Conservation (phyloP, 2,113 vertebrate genomes). For the Scartelaos histophorus region DNA sequence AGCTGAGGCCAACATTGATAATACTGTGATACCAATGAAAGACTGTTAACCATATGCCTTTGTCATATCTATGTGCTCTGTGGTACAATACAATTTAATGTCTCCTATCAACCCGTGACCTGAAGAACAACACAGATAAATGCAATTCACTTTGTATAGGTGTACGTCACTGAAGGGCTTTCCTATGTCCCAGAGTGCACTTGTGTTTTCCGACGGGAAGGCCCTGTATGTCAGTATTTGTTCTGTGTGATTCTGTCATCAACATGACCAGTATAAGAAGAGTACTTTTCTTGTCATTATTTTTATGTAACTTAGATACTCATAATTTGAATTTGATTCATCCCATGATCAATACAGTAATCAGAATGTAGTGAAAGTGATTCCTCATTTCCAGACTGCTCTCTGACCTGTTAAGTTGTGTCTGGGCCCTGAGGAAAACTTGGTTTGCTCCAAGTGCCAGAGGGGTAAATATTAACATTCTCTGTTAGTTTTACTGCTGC, state of each 20-base stretch:
- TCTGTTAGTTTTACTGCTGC: conserved; percentile 48
- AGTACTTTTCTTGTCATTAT: conserved; percentile 50
- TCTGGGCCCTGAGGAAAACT: conserved; percentile 55
- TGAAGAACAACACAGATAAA: conserved; percentile 34
- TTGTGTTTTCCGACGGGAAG: conserved; percentile 29
- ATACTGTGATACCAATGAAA: conserved; percentile 69
- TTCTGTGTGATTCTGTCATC: conserved; percentile 61
- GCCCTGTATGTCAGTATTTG: conserved; percentile 56
- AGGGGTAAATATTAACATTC: conserved; percentile 72
- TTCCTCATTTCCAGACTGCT: conserved; percentile 1
- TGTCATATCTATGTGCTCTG: conserved; percentile 60
- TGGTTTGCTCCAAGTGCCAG: conserved; percentile 37
- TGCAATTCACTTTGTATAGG: not conserved
- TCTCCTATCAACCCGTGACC: conserved; percentile 47
- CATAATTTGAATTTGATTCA: not conserved
- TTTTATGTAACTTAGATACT: conserved; percentile 8
- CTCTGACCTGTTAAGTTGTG: conserved; percentile 21
- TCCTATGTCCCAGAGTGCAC: conserved; percentile 45
- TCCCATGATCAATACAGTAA: not conserved
- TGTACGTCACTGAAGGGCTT: not conserved
- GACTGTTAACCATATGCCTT: conserved; percentile 78
- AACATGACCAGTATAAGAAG: conserved; percentile 65
- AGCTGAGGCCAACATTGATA: conserved; percentile 40
- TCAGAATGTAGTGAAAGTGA: not conserved
- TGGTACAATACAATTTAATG: conserved; percentile 44